Evolutionary conservation across 2,113 vertebrate species (phyloP), one percentile per base, ranked within the genome.

Genomic region (Plecotus auritus): DNA sequence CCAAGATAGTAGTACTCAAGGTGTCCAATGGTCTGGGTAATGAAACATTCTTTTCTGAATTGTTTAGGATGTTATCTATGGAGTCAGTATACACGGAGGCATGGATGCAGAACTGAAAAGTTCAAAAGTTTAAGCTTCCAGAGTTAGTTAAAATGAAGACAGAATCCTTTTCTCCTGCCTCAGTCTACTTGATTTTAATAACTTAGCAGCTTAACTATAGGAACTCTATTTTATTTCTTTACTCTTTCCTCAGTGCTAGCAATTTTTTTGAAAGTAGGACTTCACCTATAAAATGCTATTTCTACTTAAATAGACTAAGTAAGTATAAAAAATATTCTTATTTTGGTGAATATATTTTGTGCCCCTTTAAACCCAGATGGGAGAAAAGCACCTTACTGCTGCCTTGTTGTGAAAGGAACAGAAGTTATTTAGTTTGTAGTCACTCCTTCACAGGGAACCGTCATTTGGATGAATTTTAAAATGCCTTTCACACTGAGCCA

Each of bases 401-500:
- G 12, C 67, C 70, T 54, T 82, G 14, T 59, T 64, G 18, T 56
- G 81, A 87, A 69, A 91, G 54, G 20, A 81, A 78, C 56, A 78
- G 17, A 90, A 47, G 7, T 76, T 76, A 61, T 37, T 87, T 54
- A 83, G 45, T 94, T 78, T 87, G 18, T 54, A 77, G 78, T 14
- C 40, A 28, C 8, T 64, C 4, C n/a, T 88, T 96, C 67, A 61
- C 12, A 2, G 51, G 47, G 69, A 95, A 56, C 23, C 73, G 37
- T 30, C n/a, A 69, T 78, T 89, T 73, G 76, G 54, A 64, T 82
- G 92, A 64, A 90, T 59, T 94, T 92, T 90, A 66, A 95, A 87
- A 93, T 90, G 40, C 37, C 70, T 85, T 92, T 95, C 72, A 37
- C 35, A 49, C 32, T 23, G 84, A 95, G 18, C 30, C 35, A 91